Evolutionary conservation across 2,888 invertebrate genomes (phyloP).

Genomic region (Drosophila anomalata): DNA sequence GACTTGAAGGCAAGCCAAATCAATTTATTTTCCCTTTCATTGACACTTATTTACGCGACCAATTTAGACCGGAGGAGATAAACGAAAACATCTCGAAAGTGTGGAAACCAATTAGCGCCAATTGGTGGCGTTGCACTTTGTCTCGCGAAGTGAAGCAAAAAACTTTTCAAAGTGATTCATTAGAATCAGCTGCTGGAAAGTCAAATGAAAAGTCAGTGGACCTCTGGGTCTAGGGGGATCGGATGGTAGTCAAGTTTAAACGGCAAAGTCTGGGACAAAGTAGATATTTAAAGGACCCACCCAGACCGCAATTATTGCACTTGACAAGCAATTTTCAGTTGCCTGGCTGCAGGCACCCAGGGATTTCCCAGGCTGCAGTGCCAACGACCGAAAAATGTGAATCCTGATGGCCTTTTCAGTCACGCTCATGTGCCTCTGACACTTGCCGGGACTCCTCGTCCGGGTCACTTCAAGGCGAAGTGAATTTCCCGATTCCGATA

Average conservation of each 20-base stretch:
- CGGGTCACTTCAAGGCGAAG: conserved; percentile 24
- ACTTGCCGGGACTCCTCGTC: conserved; percentile 10
- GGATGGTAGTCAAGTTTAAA: conserved; percentile 20
- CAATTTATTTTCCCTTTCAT: conserved; percentile 32
- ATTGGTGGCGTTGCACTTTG: conserved; percentile 58
- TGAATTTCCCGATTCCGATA: conserved; percentile 13
- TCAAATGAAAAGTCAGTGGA: conserved; percentile 65
- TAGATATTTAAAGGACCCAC: background rate
- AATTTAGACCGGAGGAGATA: conserved; percentile 38
- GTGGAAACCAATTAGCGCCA: conserved; percentile 67
- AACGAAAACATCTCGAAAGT: conserved; percentile 27
- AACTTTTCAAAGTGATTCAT: conserved; percentile 17
- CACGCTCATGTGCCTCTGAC: conserved; percentile 33
- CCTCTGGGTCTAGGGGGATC: conserved; percentile 5
- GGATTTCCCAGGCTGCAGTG: conserved; percentile 25
- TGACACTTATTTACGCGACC: conserved; percentile 28
- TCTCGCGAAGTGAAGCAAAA: conserved; percentile 5
- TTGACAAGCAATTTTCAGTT: conserved; percentile 32
- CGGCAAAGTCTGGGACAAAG: conserved; percentile 25
- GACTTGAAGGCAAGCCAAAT: conserved; percentile 20
- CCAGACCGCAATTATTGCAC: conserved; percentile 16
- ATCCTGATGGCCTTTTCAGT: conserved; percentile 16
- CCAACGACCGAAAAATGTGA: conserved; percentile 31
- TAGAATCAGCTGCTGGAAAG: conserved; percentile 34
- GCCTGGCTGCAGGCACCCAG: conserved; percentile 7